Evolutionary conservation across 2,113 vertebrate species (phyloP), one percentile per base, ranked within the genome.

Genomic region (Alectura lathami): DNA sequence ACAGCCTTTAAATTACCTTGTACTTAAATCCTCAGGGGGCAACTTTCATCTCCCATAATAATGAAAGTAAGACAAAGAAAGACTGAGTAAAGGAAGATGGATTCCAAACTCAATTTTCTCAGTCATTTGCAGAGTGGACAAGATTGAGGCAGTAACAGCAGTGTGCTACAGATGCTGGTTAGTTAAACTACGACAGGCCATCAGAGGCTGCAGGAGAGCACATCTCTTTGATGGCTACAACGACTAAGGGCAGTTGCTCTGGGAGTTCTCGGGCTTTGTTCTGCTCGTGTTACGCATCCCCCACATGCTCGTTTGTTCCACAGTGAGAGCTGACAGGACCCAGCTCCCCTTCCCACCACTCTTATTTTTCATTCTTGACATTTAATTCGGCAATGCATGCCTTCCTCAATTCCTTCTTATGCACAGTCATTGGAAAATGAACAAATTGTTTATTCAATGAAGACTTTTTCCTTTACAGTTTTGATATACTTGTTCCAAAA

Each of bases 281-380:
- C 72, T 78, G 38, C 64, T 74, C 62, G 70, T 66, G 34, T 53
- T 93, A 54, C 50, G 48, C 57, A 78, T 62, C n/a, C 42, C 47
- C 15, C 34, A 57, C 0, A 0, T 0, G 1, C 32, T 75, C 69
- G 34, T 73, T 91, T 86, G 69, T 68, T 79, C 74, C 4, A 0
- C 30, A 26, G 60, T 74, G 40, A 8, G 15, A 67, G 76, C 30
- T 86, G 91, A 81, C 57, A 90, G 69, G 56, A 73, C 13, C 51
- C 43, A 51, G 18, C n/a, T 66, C 50, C 34, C 8, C 53, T 73
- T 59, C 26, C 54, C 68, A 36, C 64, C 32, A 83, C 40, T 11
- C 53, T 73, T 88, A 72, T 93, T 93, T 94, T 92, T 94, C 87
- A 90, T 89, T 76, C 73, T 45, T 89, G 91, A 88, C 83, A 75